Evolutionary conservation across 2,888 invertebrate genomes (phyloP), one percentile per base, ranked within the genome.

Genomic region (Lasioglossum pauxillum): DNA sequence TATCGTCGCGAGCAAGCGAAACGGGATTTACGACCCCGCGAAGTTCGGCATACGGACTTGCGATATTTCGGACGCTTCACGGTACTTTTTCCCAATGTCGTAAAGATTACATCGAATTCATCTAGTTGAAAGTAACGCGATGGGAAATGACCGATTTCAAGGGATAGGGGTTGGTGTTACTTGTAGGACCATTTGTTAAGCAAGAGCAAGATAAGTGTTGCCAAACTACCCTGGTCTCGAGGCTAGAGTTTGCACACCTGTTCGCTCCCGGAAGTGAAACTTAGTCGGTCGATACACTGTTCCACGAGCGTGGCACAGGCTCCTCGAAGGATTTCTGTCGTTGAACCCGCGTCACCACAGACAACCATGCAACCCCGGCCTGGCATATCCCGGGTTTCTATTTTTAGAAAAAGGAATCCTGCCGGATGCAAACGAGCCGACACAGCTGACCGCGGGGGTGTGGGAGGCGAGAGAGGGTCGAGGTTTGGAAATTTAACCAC

Each of bases 351-450:
- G 53, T 12, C 38, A n/a, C 53, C 75, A 23, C 44, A 27, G 64
- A 7, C 38, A 53, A 31, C 35, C 67, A 19, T n/a, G 72, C 49
- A 49, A 76, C 53, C 31, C 60, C 23, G 64, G 35, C 31, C 60
- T 38, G 64, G 35, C 46, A 2, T 46, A 46, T 71, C 64, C 44
- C n/a, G 38, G 75, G 35, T 5, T 72, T 27, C 49, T 75, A 86
- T 84, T 84, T 84, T 78, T 78, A 69, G 78, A 81, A 57, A 31
- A 23, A 77, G 77, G 77, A 85, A 85, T 69, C 77, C 80, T 80
- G 82, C 16, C 53, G 75, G 60, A 27, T 73, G 74, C 73, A 73
- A 67, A 60, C 67, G 57, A 60, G 60, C 72, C 64, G 7, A 31
- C 53, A 76, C 75, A 72, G 75, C 84, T 85, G 83, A 80, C 84